Base-by-base conservation (phyloP, 2,113 vertebrate species). In the Hippocampus guttulatus region DNA sequence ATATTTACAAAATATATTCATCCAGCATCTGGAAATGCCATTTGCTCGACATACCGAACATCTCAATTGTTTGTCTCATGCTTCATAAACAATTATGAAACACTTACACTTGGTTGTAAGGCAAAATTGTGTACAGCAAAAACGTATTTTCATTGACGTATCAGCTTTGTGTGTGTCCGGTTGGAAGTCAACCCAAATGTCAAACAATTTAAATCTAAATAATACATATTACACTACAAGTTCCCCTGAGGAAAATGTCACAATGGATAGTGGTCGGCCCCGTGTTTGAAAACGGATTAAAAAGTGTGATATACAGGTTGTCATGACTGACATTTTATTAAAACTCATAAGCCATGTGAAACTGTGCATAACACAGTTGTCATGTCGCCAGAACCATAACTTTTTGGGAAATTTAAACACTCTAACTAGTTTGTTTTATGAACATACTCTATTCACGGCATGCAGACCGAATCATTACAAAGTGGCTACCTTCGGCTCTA, bases 1-100 rank as follows among this genome's bases (percentile, higher is more conserved):
- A 87, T 88, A 90, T 87, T 86, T 23, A 66, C 23, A 65, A 73
- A 87, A 71, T 76, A 73, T 75, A 73, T 75, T 76, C 65, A 68
- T 72, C 73, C 65, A 45, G 67, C 74, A 64, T 80, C 63, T 83
- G 54, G 40, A 77, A 82, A 83, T 77, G 66, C 30, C 30, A 55
- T 55, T 52, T 65, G 14, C 43, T 23, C 8, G 25, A 65, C n/a
- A n/a, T 27, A 65, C n/a, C 78, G 80, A 80, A 74, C 66, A 64
- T 79, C 67, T 80, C 73, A 85, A 80, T 85, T 80, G 47, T 54
- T 61, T 25, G 73, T 40, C 33, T 38, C 10, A 73, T 67, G 8
- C 47, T 75, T 51, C 43, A 21, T 69, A 62, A 10, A 16, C 62
- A 58, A 6, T 63, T 54, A 30, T 47, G 64, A 71, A 40, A 78